Base-by-base conservation (phyloP, 2,888 invertebrate genomes). In the Trissolcus japonicus region DNA sequence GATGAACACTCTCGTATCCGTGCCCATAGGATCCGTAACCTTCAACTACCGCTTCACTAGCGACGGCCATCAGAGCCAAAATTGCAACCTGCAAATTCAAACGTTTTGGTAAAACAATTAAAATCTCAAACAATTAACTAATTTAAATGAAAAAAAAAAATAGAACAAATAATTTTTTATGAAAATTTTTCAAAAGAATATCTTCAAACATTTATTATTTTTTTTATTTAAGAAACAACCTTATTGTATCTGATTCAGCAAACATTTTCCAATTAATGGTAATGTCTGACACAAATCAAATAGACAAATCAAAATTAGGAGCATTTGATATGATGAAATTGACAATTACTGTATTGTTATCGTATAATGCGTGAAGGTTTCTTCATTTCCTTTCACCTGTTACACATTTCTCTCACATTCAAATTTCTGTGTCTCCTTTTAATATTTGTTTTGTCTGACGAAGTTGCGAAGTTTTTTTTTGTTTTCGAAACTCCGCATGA, bases 11-110 rank as follows among this genome's bases (percentile, higher is more conserved):
- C 35, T 35, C 35, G 9, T 35, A 35, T 66, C 73, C 65, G 75
- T 80, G 82, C 54, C 78, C 80, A 55, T 80, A 68, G 54, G 56
- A 56, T n/a, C 80, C 80, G 75, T 84, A 81, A 50, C 80, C 81
- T 48, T 83, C 67, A 50, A 82, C 78, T 13, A 83, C 78, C 16
- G 82, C 84, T 55, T 83, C 79, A 54, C 79, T 65, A 21, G 73
- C 73, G 69, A 79, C 81, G 17, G 80, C 71, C 48, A 80, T 67
- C 59, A 69, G 56, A 53, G 82, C 50, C 43, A 85, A 41, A 62
- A 79, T 63, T 55, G 71, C 71, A 17, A 78, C 65, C 80, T 80
- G 53, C 9, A 46, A 75, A 67, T 48, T 25, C 53, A 41, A n/a
- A 19, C 13, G 55, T 17, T 48, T 48, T 6, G 6, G 17, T 59